phyloP scores from a whole-genome alignment of 1,140 invertebrate species.

The Geopemphigus sp. region DNA sequence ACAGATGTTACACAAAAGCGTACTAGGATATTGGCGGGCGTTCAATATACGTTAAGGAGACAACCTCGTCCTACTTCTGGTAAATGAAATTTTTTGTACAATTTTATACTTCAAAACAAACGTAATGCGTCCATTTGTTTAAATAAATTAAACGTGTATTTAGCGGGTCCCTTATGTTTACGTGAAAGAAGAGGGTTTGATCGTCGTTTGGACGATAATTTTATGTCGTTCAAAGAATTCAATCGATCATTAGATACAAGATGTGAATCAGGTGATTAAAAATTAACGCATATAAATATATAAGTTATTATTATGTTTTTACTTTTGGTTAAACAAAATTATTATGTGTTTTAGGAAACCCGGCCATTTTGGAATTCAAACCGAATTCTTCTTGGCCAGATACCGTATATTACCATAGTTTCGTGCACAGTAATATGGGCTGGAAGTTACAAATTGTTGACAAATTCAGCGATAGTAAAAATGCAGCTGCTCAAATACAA shows the following conservation, averaged over 20 bases:
- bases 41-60: constrained; percentile 77
- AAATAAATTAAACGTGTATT: constrained; percentile 51
- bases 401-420: constrained; percentile 90
- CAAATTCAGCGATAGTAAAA: constrained; percentile 57
- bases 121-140: background rate
- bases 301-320: too few relatives aligned
- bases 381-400: constrained; percentile 91
- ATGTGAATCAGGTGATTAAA: constrained; percentile 64
- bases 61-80: constrained; percentile 72
- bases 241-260: constrained; percentile 69
- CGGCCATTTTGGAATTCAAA: constrained; percentile 73
- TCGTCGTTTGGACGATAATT: constrained; percentile 75
- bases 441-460: constrained; percentile 86
- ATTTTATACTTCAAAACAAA: background rate
- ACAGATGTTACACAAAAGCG: constrained; percentile 69
- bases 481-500: constrained; percentile 33
- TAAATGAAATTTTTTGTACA: constrained; percentile 53
- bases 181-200: constrained; percentile 68
- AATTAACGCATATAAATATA: constrained; percentile 39
- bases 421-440: constrained; percentile 86
- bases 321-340: background rate
- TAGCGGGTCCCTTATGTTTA: constrained; percentile 75
- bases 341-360: constrained; percentile 58
- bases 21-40: constrained; percentile 79
- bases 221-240: constrained; percentile 76